Evolutionary conservation across 2,113 vertebrate species (phyloP).

Genomic region (Rhagologus leucostigma): DNA sequence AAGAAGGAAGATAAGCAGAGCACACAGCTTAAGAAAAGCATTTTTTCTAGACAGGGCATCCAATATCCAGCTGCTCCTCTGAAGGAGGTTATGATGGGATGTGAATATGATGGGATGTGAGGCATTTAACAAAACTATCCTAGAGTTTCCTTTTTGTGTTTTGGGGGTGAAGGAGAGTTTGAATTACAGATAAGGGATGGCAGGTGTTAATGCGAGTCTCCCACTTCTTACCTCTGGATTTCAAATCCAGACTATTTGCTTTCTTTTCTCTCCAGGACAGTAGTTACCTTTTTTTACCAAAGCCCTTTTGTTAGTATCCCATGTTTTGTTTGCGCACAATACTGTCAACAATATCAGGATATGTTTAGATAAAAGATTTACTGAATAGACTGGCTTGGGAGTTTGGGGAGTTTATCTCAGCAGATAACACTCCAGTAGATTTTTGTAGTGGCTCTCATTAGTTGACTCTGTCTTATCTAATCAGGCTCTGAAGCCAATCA

Average conservation of each 20-base stretch:
- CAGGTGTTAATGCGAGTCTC: not conserved
- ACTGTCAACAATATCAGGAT: not conserved
- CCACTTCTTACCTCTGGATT: not conserved
- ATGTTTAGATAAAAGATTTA: conserved; percentile 12
- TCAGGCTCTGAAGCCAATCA: conserved; percentile 44
- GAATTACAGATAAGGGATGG: not conserved
- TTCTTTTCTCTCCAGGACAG: not conserved
- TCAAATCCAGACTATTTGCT: not conserved
- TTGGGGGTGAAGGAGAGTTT: not conserved
- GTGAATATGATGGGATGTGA: not conserved
- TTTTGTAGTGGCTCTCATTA: conserved; percentile 44
- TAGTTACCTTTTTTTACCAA: not conserved
- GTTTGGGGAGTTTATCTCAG: conserved; percentile 3
- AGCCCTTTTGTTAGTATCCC: not conserved
- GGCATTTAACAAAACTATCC: not conserved
- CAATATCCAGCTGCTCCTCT: not conserved
- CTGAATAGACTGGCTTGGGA: not conserved
- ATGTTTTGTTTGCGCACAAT: conserved; percentile 17
- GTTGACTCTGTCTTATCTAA: conserved; percentile 50
- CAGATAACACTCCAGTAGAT: conserved; percentile 23
- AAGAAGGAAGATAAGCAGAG: not conserved
- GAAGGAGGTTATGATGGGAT: not conserved
- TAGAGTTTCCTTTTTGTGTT: not conserved
- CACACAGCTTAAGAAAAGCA: not conserved
- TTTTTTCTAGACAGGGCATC: not conserved